Conservation (phyloP, 2,888 invertebrate species). For the Drosophila stalkeri region DNA sequence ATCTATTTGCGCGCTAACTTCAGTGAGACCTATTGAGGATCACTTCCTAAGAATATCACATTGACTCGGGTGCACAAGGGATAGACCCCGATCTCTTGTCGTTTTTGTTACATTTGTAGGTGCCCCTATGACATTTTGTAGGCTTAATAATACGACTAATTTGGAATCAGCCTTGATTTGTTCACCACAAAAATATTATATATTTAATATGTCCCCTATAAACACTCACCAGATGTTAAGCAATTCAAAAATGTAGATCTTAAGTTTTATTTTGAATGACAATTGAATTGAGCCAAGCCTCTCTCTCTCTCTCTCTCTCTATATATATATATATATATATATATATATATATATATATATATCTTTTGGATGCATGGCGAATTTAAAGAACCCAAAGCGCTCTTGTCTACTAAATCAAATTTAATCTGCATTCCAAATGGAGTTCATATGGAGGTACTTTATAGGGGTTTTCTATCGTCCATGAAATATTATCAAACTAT, state of each 20-base stretch:
- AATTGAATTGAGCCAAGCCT: background rate
- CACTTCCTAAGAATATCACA: slow-evolving; percentile 14
- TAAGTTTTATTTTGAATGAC: background rate
- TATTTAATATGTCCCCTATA: background rate
- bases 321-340: too few species aligned
- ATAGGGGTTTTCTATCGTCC: slow-evolving; percentile 17
- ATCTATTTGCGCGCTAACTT: slow-evolving; percentile 14
- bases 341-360: background rate
- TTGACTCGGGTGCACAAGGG: background rate
- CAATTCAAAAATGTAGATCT: background rate
- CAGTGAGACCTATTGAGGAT: slow-evolving; percentile 23
- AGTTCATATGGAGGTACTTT: background rate
- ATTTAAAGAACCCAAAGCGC: slow-evolving; percentile 4
- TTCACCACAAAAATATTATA: background rate
- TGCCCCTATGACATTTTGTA: background rate
- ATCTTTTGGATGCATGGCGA: slow-evolving; percentile 6
- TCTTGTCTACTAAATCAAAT: background rate
- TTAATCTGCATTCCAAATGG: background rate
- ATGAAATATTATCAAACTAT: slow-evolving; percentile 28
- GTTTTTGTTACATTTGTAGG: background rate
- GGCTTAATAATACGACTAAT: background rate
- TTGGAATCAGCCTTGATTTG: slow-evolving; percentile 4
- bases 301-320: too few species aligned
- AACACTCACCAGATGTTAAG: background rate
- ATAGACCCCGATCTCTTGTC: background rate